Evolutionary conservation across 1,140 invertebrate genomes (phyloP), one percentile per base, ranked within the genome.

Genomic region (Zaprionus davidi): DNA sequence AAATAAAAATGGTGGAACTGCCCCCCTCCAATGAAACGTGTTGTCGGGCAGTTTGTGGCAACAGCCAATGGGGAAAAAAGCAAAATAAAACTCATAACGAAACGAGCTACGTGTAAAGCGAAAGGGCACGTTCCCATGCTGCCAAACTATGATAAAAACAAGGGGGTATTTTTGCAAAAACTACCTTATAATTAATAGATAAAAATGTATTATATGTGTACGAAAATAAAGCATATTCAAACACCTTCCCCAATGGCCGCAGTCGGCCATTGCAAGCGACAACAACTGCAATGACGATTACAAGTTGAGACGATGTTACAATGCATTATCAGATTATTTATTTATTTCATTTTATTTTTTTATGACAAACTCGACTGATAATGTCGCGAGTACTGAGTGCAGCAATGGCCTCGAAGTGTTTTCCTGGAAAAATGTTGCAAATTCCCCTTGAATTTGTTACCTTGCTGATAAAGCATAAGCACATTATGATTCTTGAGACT

Each of bases 1-100:
- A 67, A 73, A 53, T 64, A 75, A 88, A 88, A 88, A 88, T 88
- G 84, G 84, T 90, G 84, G 84, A 34, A 34, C 60, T 55, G n/a
- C 24, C 44, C 44, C 5, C n/a, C 36, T 15, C 20, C 41, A 26
- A 36, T 72, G 71, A 69, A 82, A 88, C 84, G 84, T 88, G 84
- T 88, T 88, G 66, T 81, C 38, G 78, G 53, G 66, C 81, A 58
- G 76, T 73, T 87, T 80, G 72, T 36, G 49, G 58, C 73, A 53
- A 66, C 59, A 71, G 64, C 84, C 83, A 86, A 86, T 88, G 84
- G 80, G 80, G 88, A 77, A 74, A 77, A 78, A 58, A 69, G 66
- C 36, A 74, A 68, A 71, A 71, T 51, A 12, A 71, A 46, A 44
- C 7, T 31, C 28, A 31, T 31, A 58, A 67, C 57, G 38, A 22